Evolutionary conservation across 2,888 invertebrate genomes (phyloP).

Genomic region (Melieria picta): DNA sequence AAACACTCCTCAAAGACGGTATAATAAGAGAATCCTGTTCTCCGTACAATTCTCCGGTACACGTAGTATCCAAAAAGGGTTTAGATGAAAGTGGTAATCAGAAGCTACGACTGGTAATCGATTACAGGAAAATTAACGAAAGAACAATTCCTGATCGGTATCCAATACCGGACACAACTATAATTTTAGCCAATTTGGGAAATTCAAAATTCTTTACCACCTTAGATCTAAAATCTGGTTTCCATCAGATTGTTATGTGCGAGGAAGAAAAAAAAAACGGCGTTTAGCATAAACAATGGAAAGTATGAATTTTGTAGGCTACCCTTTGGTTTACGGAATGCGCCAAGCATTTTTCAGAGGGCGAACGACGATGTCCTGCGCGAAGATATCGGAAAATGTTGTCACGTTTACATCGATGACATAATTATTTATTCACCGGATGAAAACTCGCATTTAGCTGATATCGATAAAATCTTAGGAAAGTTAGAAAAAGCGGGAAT

Average conservation of each 20-base stretch:
- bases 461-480: background rate
- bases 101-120: constrained; percentile 24
- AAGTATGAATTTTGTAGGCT: constrained; percentile 37
- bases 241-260: constrained; percentile 35
- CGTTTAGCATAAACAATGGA: constrained; percentile 25
- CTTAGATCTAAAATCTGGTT: constrained; percentile 33
- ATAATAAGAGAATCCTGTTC: constrained; percentile 30
- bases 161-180: constrained; percentile 21
- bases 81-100: constrained; percentile 3
- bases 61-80: constrained; percentile 31
- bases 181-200: constrained; percentile 34
- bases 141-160: constrained; percentile 10
- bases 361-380: background rate
- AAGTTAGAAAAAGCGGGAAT: background rate
- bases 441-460: background rate
- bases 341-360: constrained; percentile 4
- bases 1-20: constrained; percentile 33
- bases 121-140: constrained; percentile 27
- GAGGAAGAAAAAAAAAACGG: constrained; percentile 36
- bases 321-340: constrained; percentile 38
- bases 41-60: constrained; percentile 34
- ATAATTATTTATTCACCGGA: constrained; percentile 3
- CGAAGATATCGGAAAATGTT: no score
- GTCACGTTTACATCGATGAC: no score
- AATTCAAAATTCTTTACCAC: constrained; percentile 33